phyloP scores from a whole-genome alignment of 2,888 invertebrate species.

The Diaperis boleti region DNA sequence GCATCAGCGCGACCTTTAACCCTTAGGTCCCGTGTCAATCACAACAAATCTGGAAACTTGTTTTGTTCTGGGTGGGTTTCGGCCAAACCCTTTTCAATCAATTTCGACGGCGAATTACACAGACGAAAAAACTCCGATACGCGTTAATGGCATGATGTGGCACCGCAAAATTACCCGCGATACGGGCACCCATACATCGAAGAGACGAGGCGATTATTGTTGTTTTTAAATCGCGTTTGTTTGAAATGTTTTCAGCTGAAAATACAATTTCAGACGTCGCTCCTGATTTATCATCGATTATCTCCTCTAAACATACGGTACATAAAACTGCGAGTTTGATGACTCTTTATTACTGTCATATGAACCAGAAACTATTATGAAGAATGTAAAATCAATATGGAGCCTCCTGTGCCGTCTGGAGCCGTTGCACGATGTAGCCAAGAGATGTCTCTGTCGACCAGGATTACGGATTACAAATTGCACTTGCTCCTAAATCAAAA shows the following conservation, averaged over 20 bases:
- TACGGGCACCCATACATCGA: too few relatives aligned
- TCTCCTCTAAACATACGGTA: slow-evolving; percentile 33
- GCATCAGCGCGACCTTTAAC: slow-evolving; percentile 7
- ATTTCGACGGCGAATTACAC: slow-evolving; percentile 30
- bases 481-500: slow-evolving; percentile 22
- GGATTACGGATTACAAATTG: slow-evolving; percentile 20
- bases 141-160: slow-evolving; percentile 13
- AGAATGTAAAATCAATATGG: slow-evolving; percentile 37
- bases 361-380: slow-evolving; percentile 38
- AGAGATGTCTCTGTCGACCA: slow-evolving; percentile 30
- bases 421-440: slow-evolving; percentile 9
- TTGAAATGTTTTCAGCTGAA: slow-evolving; percentile 15
- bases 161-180: slow-evolving; percentile 9
- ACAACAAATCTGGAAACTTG: slow-evolving; percentile 18
- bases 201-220: slow-evolving; percentile 9
- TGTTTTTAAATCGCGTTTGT: slow-evolving; percentile 15
- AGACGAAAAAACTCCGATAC: slow-evolving; percentile 27
- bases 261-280: slow-evolving; percentile 26
- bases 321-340: slow-evolving; percentile 34
- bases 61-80: slow-evolving; percentile 16
- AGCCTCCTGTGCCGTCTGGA: slow-evolving; percentile 12
- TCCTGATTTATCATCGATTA: slow-evolving; percentile 32
- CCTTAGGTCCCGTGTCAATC: slow-evolving; percentile 18
- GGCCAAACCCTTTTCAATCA: slow-evolving; percentile 26
- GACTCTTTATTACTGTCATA: slow-evolving; percentile 36